Base-by-base conservation (phyloP, 2,888 invertebrate genomes). In the Sarcophaga rosellei region DNA sequence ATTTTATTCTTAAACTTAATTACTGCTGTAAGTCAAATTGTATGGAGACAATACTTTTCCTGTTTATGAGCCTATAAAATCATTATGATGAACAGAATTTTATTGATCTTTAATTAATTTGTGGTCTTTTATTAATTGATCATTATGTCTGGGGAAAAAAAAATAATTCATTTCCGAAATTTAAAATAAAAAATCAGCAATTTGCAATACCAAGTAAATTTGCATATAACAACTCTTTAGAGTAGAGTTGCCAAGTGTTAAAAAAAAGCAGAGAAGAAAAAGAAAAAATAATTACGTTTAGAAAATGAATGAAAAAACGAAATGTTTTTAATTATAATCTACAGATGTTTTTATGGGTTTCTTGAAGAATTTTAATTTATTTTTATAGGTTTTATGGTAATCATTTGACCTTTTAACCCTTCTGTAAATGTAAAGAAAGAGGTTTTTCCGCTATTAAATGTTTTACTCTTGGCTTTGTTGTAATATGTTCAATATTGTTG, bases 331-430 rank as follows among this genome's bases (percentile, higher is more conserved):
- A 78, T 86, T 81, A 62, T 77, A 81, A 81, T 84, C 74, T 84
- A 81, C 78, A 81, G 81, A 84, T 86, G 84, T 84, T 81, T 86
- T 84, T 75, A 86, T 81, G 77, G 78, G 62, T 74, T 84, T 84
- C 74, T 57, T 59, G 57, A 81, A 75, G 83, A 86, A 86, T 86
- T 86, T 84, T 84, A 86, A 86, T 86, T 86, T 86, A 86, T 84
- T 86, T 86, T 86, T 86, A 86, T 86, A 65, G 84, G 77, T 75
- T 84, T 86, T 86, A 84, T 86, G 86, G 81, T 86, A 86, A 86
- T 86, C 84, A 86, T 70, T 86, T 84, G 84, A 86, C 86, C 86
- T 76, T 86, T 86, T 81, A 86, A 86, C 86, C 84, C 84, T 86
- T 86, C 78, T 53, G 45, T 47, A 77, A 82, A 69, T 77, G 35